These are phyloP conservation scores for Chironomus striatipennis DNA, from an alignment of 1,140 invertebrate species.

Conservation along the genomic window DNA sequence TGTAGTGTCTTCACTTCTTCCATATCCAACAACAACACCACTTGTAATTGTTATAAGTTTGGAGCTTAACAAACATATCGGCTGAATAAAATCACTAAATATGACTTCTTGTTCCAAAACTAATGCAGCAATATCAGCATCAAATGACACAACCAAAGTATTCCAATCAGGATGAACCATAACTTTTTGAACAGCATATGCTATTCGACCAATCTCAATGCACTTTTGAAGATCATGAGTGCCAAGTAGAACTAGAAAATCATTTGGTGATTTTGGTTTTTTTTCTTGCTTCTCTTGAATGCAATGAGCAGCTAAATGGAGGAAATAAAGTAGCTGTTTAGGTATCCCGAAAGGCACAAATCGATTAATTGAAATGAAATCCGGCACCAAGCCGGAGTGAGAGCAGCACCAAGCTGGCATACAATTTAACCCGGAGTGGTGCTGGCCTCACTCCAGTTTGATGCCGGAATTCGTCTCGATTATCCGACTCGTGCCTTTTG, in stretches of 20 bases:
- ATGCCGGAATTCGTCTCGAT: too few species aligned
- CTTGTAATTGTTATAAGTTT: background rate
- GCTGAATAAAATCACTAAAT: background rate
- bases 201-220: background rate
- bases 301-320: background rate
- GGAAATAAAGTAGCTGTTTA: background rate
- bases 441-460: too few species aligned
- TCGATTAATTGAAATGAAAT: too few species aligned
- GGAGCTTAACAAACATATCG: background rate
- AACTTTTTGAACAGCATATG: background rate
- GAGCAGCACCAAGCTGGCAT: too few species aligned
- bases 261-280: background rate
- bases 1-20: background rate
- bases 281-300: background rate
- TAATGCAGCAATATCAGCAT: background rate
- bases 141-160: background rate
- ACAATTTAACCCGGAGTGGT: too few species aligned
- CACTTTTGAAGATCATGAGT: background rate
- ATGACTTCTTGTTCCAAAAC: background rate
- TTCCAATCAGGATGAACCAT: background rate
- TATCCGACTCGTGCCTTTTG: too few species aligned
- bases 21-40: background rate
- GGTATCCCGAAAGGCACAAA: too few species aligned
- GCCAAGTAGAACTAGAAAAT: background rate
- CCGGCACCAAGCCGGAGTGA: too few species aligned